Percentiles rank a stretch among this genome's conserved stretches.
phyloP scores from a whole-genome alignment of 2,113 vertebrate genomes.

The cattle (Bos taurus) region DNA sequence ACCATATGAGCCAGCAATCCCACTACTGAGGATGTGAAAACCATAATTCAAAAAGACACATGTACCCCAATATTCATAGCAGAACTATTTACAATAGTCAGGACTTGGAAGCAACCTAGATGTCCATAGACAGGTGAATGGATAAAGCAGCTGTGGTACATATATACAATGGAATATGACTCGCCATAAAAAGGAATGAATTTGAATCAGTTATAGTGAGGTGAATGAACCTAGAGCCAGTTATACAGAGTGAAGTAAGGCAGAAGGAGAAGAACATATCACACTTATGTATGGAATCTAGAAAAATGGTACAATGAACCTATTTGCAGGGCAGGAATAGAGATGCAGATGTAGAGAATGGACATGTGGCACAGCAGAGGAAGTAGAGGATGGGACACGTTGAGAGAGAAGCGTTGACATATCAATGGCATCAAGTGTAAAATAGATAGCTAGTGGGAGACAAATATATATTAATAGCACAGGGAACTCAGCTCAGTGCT shows the following conservation, averaged over 20 bases:
- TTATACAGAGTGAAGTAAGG: neutral
- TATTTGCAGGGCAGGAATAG: neutral
- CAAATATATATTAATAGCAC: neutral
- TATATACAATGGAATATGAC: neutral
- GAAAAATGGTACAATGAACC: neutral
- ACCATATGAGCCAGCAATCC: neutral
- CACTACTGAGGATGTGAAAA: neutral
- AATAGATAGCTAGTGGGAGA: neutral
- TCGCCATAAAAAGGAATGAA: neutral
- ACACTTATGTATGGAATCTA: neutral
- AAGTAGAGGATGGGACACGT: neutral
- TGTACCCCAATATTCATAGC: neutral
- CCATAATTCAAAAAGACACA: neutral
- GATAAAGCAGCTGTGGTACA: neutral
- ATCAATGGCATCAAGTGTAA: neutral
- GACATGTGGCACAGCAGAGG: neutral
- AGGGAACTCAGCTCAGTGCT: neutral
- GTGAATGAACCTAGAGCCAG: neutral
- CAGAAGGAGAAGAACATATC: neutral
- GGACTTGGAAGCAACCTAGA: neutral
- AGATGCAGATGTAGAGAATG: neutral
- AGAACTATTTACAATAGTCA: neutral
- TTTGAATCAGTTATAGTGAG: neutral
- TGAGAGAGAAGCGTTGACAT: neutral
- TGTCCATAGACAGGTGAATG: accelerated